These are phyloP conservation scores for Stichopus horrens DNA, from an alignment of 53 echinoderm and acorn worm genomes.

Conservation along the genomic window DNA sequence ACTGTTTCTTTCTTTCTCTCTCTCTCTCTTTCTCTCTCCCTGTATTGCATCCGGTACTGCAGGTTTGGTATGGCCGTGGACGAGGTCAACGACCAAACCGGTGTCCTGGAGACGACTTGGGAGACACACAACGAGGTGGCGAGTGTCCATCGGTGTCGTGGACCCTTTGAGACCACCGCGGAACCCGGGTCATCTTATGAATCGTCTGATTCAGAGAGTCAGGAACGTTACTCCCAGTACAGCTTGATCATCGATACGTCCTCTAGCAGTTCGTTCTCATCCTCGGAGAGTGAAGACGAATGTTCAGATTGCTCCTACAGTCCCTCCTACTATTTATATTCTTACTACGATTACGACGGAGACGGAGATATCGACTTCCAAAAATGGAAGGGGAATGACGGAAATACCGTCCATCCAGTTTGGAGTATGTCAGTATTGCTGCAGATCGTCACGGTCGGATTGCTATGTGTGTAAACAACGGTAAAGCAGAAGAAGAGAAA, in stretches of 20 bases:
- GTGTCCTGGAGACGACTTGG: constrained; percentile 15
- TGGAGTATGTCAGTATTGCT: neutral
- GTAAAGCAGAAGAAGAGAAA: too few species aligned
- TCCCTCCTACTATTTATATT: neutral
- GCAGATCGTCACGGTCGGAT: neutral
- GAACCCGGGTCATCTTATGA: constrained; percentile 1
- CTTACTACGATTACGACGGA: constrained; percentile 33
- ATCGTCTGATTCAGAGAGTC: constrained; percentile 26
- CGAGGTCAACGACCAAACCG: constrained; percentile 38
- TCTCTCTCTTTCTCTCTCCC: neutral
- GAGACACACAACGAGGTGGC: neutral
- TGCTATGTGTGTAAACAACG: too few species aligned
- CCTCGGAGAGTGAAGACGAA: constrained; percentile 3
- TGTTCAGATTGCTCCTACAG: neutral
- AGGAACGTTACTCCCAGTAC: constrained; percentile 30
- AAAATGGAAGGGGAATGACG: constrained; percentile 8
- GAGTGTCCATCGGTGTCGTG: constrained; percentile 19
- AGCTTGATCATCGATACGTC: neutral
- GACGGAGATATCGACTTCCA: constrained; percentile 8
- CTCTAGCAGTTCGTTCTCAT: neutral
- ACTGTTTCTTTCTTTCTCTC: too few species aligned
- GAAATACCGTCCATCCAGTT: neutral
- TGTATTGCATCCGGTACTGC: neutral
- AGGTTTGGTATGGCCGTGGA: constrained; percentile 30
- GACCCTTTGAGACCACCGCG: constrained; percentile 19